A percentile compares a stretch with the other conserved stretches of the same genome.
phyloP scores from a whole-genome alignment of 1,140 invertebrate species.

The Caerostris darwini region DNA sequence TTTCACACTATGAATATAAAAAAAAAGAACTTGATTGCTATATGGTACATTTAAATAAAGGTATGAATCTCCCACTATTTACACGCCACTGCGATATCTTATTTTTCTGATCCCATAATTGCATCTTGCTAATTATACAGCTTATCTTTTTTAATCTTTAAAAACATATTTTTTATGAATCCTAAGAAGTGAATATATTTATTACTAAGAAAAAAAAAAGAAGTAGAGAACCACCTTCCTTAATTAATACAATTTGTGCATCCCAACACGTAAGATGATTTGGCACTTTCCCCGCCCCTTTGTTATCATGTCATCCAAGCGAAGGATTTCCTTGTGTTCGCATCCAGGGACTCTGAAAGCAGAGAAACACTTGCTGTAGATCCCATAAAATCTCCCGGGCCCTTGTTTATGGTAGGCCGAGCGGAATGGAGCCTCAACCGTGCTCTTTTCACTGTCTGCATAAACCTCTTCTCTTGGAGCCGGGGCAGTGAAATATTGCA shows the following conservation, averaged over 20 bases:
- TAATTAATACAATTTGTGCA: neutral
- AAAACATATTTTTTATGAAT: no score
- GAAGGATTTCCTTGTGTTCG: neutral
- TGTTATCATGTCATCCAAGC: neutral
- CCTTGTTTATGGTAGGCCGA: conserved; percentile 43
- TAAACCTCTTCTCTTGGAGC: neutral
- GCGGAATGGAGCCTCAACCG: conserved; percentile 6
- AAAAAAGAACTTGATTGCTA: no score
- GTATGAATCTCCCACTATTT: no score
- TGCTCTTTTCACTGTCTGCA: neutral
- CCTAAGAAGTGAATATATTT: no score
- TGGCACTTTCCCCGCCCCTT: neutral
- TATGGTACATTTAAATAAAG: no score
- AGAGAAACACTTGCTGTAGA: neutral
- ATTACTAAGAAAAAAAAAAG: neutral
- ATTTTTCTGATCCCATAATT: no score
- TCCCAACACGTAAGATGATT: neutral
- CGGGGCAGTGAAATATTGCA: conserved; percentile 32
- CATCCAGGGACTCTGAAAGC: no score
- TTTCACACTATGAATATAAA: no score
- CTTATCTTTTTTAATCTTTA: no score
- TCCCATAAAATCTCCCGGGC: conserved; percentile 40
- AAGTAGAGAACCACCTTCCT: neutral
- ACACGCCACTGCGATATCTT: no score
- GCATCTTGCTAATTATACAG: no score